These are phyloP conservation scores for Xenus cinereus DNA, from an alignment of 2,113 vertebrate genomes.

Conservation along the genomic window DNA sequence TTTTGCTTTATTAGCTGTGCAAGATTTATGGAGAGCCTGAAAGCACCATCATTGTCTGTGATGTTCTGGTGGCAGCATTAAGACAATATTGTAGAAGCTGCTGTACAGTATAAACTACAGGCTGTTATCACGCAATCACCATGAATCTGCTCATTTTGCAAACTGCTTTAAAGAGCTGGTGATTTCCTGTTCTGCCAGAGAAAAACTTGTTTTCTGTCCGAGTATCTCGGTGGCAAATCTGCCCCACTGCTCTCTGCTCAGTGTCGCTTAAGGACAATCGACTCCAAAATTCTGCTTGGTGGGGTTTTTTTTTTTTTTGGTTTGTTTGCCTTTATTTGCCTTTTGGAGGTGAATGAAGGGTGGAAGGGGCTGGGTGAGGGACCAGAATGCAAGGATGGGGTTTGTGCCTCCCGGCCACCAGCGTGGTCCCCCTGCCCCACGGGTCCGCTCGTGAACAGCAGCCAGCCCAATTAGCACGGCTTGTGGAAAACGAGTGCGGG, in stretches of 20 bases:
- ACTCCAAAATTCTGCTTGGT: constrained; percentile 6
- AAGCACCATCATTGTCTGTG: not conserved
- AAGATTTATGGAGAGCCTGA: not conserved
- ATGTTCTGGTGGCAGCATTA: not conserved
- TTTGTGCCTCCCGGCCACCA: not conserved
- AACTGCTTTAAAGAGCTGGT: not conserved
- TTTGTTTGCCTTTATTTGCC: not conserved
- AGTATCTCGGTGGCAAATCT: not conserved
- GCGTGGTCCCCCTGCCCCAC: not conserved
- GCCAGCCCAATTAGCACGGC: constrained; percentile 9
- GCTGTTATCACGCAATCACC: not conserved
- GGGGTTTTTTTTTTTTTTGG: not conserved
- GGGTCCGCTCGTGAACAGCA: not conserved
- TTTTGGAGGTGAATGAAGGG: not conserved
- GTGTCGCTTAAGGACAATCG: constrained; percentile 3
- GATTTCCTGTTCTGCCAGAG: not conserved
- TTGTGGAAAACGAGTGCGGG: not conserved
- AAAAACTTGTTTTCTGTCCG: not conserved
- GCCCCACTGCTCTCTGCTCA: not conserved
- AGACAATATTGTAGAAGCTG: not conserved
- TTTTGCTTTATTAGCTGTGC: not conserved
- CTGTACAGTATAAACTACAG: not conserved
- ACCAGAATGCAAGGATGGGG: not conserved
- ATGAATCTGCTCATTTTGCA: not conserved
- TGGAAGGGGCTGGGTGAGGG: not conserved